Conservation (phyloP, 2,888 invertebrate species). For the Diarsia mendica region DNA sequence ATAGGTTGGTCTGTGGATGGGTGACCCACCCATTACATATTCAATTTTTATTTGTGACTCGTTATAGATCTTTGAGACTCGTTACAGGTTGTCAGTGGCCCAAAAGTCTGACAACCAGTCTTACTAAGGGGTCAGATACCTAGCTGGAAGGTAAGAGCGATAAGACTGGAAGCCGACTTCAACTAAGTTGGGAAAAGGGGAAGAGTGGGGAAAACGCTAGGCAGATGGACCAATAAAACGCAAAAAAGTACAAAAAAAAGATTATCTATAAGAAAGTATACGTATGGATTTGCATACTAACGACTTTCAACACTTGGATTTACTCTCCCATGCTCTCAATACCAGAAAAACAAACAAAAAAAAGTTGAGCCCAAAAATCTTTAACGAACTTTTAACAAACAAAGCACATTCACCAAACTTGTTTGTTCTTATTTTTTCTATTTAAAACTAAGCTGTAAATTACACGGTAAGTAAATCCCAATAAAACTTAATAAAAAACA, state of each 20-base stretch:
- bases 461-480: conserved; percentile 77
- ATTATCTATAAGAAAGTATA: not conserved
- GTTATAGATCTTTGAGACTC: not conserved
- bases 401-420: conserved; percentile 45
- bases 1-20: not conserved
- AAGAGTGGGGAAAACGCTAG: not conserved
- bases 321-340: conserved; percentile 4
- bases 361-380: conserved; percentile 6
- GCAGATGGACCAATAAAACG: not conserved
- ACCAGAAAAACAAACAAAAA: not conserved
- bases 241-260: not conserved
- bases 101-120: not conserved
- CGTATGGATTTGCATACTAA: not conserved
- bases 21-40: not conserved
- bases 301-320: not conserved
- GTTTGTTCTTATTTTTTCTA: conserved; percentile 36
- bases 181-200: not conserved
- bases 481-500: conserved; percentile 53
- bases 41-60: no score
- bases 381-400: conserved; percentile 53
- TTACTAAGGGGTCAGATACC: not conserved
- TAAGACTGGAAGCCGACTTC: not conserved
- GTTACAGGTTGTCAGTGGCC: not conserved
- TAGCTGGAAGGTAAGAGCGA: no score
- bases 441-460: conserved; percentile 74